Evolutionary conservation across 2,113 vertebrate genomes (phyloP).

Genomic region (Mus spicilegus): DNA sequence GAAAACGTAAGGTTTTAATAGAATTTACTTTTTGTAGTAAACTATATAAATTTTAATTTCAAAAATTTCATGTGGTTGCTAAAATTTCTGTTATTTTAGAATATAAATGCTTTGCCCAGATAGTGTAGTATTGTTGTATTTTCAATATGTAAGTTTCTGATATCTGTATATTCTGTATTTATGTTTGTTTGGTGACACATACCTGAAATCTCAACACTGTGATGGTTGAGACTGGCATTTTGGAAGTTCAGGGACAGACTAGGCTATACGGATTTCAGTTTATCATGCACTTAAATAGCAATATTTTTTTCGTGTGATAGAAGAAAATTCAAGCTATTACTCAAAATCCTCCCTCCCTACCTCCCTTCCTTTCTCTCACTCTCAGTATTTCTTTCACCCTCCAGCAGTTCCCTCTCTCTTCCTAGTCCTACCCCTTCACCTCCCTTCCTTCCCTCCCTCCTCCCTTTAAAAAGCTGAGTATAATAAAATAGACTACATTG

Average conservation of each 20-base stretch:
- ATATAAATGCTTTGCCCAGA: not conserved
- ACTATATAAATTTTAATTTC: not conserved
- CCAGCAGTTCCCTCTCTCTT: too few relatives aligned
- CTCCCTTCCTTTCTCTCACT: not conserved
- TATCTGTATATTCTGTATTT: not conserved
- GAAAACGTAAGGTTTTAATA: not conserved
- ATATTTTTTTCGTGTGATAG: too few relatives aligned
- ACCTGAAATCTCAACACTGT: not conserved
- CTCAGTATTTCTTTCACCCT: not conserved
- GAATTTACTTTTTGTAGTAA: not conserved
- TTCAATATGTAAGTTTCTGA: not conserved
- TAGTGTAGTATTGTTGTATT: not conserved
- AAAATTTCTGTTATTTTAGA: not conserved
- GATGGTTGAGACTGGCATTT: not conserved
- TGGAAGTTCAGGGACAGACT: not conserved
- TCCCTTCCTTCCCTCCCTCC: not conserved
- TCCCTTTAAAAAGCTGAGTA: not conserved
- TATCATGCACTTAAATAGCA: not conserved
- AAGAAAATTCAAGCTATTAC: not conserved
- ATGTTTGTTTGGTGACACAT: not conserved
- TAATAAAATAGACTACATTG: not conserved
- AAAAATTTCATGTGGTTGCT: not conserved
- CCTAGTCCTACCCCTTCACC: rapidly evolving
- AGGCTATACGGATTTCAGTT: not conserved
- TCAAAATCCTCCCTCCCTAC: not conserved